Conservation (phyloP, 2,797 vertebrate genomes). For the Sebastes cheni region DNA sequence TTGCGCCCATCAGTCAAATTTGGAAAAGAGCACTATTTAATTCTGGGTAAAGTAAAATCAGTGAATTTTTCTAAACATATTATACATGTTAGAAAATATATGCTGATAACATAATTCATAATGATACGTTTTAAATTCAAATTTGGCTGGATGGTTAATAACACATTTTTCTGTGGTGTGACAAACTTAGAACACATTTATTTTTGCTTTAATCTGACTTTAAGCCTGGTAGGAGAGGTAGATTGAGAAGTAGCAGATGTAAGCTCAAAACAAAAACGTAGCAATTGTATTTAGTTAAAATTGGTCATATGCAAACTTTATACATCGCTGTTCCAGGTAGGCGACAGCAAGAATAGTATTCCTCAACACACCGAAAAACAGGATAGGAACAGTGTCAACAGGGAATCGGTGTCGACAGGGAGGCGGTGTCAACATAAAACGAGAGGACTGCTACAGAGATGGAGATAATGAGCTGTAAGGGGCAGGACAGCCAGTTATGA, state of each 20-base stretch:
- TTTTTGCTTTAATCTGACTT: background rate
- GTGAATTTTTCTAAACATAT: too few relatives aligned
- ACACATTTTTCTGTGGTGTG: too few relatives aligned
- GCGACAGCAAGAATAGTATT: background rate
- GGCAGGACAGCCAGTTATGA: conserved; percentile 78
- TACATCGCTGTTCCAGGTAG: background rate
- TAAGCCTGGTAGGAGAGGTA: background rate
- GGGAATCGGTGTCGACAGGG: conserved; percentile 10
- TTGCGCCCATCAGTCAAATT: background rate
- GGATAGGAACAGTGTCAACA: background rate
- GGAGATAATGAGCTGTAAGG: conserved; percentile 70
- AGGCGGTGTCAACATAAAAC: conserved; percentile 37
- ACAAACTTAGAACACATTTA: too few relatives aligned
- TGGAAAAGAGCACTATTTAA: background rate
- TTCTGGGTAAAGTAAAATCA: too few relatives aligned
- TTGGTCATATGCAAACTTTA: background rate
- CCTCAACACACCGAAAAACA: background rate
- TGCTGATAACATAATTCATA: too few relatives aligned
- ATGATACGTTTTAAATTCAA: too few relatives aligned
- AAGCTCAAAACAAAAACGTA: background rate
- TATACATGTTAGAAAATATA: too few relatives aligned
- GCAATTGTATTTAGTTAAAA: background rate
- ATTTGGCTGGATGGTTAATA: too few relatives aligned
- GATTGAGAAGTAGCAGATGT: background rate
- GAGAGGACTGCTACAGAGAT: conserved; percentile 39